These are phyloP conservation scores for Leptocoma aspasia DNA, from an alignment of 2,113 vertebrate species.

Conservation along the genomic window DNA sequence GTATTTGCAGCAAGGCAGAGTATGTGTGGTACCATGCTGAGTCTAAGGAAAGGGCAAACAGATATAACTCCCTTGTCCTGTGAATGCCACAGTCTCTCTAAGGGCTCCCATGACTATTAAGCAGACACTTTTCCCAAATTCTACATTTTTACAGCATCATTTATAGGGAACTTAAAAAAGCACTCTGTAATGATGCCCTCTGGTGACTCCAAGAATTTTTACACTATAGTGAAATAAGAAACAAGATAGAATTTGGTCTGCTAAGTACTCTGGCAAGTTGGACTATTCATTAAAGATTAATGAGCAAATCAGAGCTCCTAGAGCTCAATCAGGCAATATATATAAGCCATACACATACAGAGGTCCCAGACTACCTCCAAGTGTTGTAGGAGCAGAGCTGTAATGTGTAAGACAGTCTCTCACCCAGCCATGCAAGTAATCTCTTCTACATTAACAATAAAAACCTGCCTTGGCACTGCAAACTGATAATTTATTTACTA, in stretches of 20 bases:
- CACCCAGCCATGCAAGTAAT: background rate
- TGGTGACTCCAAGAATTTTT: background rate
- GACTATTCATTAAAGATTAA: background rate
- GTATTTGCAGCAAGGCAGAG: background rate
- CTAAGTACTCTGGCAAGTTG: background rate
- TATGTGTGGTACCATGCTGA: background rate
- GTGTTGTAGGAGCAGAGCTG: background rate
- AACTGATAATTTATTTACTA: background rate
- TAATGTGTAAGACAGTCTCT: background rate
- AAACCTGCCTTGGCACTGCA: background rate
- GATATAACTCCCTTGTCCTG: background rate
- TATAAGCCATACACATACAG: background rate
- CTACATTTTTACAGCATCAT: background rate
- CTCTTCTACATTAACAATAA: accelerated
- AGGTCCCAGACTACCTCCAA: background rate
- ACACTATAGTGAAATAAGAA: background rate
- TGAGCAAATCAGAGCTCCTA: background rate
- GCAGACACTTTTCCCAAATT: background rate
- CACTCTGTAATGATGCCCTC: slow-evolving; percentile 5
- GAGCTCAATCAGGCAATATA: background rate
- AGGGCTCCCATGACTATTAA: background rate
- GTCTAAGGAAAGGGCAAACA: background rate
- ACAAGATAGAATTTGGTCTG: background rate
- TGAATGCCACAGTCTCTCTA: background rate
- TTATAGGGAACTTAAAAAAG: background rate